Conservation (phyloP, 2,797 vertebrate species). For the Carduelis carduelis region DNA sequence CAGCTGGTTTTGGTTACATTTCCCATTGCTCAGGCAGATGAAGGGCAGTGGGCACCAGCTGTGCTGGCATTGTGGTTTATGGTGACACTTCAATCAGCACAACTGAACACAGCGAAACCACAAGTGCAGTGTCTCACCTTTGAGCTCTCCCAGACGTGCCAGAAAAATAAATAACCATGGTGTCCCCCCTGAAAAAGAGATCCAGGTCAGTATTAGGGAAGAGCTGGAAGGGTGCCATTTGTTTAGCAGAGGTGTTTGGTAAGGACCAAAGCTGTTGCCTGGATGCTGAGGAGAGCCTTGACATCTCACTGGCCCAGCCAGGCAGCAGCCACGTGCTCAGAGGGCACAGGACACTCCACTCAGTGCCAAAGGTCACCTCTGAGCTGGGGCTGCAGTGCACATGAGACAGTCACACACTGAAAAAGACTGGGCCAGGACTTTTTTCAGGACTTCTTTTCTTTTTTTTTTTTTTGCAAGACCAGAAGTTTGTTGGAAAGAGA, state of each 20-base stretch:
- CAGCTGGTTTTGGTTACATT: neutral
- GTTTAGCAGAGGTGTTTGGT: neutral
- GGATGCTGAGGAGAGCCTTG: neutral
- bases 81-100: neutral
- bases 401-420: neutral
- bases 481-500: neutral
- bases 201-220: neutral
- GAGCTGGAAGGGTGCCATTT: neutral
- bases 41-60: neutral
- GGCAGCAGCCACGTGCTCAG: neutral
- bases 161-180: conserved; percentile 46
- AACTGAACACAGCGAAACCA: neutral
- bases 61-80: neutral
- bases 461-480: neutral
- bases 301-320: neutral
- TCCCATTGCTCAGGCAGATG: neutral
- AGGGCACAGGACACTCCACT: neutral
- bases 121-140: conserved; percentile 43
- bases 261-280: neutral
- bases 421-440: neutral
- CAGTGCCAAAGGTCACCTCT: no score
- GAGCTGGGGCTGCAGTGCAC: neutral
- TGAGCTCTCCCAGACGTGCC: neutral
- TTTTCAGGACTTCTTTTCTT: neutral
- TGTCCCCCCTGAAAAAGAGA: conserved; percentile 54